Evolutionary conservation across 2,888 invertebrate genomes (phyloP).

Genomic region (Agonum fuliginosum): DNA sequence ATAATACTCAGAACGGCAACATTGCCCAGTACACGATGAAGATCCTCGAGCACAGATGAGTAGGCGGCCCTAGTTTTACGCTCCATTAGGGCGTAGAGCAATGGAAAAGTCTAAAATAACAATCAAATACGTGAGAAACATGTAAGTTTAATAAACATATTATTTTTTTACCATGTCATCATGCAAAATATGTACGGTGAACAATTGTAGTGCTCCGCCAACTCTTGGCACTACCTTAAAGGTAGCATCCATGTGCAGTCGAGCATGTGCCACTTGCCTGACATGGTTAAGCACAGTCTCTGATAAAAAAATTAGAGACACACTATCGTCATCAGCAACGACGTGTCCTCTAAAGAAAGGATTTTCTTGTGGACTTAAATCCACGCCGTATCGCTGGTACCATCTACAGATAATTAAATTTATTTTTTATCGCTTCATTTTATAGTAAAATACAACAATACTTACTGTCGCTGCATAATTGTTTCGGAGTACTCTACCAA

Average conservation of each 20-base stretch:
- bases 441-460: conserved; percentile 3
- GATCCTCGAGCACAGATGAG: background rate
- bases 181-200: background rate
- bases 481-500: background rate
- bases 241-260: conserved; percentile 1
- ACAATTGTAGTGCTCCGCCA: conserved; percentile 6
- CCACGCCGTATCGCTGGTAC: background rate
- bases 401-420: background rate
- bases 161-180: background rate
- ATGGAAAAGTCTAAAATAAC: background rate
- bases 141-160: background rate
- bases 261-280: background rate
- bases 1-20: background rate
- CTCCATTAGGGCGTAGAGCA: background rate
- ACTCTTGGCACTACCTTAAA: conserved; percentile 13
- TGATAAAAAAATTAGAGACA: background rate
- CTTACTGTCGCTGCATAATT: background rate
- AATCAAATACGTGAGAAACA: too few species aligned
- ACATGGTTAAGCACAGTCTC: background rate
- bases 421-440: background rate
- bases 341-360: background rate
- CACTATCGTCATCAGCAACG: background rate
- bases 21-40: background rate
- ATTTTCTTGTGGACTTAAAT: background rate
- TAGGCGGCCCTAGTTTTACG: conserved; percentile 1